Evolutionary conservation across 2,888 invertebrate species (phyloP).

Genomic region (Nomada flava): DNA sequence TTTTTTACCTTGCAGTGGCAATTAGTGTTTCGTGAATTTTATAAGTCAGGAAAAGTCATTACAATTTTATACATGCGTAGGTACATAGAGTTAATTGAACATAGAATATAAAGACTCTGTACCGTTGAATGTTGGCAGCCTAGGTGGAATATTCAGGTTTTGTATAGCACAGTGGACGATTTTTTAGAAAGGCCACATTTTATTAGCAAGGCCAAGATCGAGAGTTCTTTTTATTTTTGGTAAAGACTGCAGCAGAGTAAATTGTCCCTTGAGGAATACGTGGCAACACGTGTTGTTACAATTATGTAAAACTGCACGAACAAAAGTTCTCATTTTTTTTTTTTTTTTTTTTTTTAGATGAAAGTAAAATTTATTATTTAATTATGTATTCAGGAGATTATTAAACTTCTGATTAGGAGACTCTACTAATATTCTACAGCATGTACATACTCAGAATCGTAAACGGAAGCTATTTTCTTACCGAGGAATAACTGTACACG

Average conservation of each 20-base stretch:
- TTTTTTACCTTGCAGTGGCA: too few species aligned
- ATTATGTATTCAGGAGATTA: background rate
- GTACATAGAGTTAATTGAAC: background rate
- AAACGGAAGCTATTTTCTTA: constrained; percentile 16
- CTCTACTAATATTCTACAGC: background rate
- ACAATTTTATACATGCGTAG: background rate
- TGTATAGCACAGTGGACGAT: background rate
- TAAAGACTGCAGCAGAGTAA: background rate
- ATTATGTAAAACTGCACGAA: background rate
- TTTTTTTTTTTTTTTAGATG: too few species aligned
- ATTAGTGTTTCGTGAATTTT: too few species aligned
- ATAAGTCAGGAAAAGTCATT: too few species aligned
- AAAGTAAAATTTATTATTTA: background rate
- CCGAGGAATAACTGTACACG: constrained; percentile 14
- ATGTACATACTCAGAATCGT: background rate
- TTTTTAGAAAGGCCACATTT: background rate
- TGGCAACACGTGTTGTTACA: background rate
- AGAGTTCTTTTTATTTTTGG: background rate
- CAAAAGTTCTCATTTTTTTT: background rate
- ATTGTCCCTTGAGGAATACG: background rate
- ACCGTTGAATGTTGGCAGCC: constrained; percentile 13
- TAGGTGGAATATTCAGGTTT: constrained; percentile 10
- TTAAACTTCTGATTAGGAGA: background rate
- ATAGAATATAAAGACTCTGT: background rate
- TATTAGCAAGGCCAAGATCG: background rate